Conservation (phyloP, 2,888 invertebrate species). For the Epirrhoe tristata region DNA sequence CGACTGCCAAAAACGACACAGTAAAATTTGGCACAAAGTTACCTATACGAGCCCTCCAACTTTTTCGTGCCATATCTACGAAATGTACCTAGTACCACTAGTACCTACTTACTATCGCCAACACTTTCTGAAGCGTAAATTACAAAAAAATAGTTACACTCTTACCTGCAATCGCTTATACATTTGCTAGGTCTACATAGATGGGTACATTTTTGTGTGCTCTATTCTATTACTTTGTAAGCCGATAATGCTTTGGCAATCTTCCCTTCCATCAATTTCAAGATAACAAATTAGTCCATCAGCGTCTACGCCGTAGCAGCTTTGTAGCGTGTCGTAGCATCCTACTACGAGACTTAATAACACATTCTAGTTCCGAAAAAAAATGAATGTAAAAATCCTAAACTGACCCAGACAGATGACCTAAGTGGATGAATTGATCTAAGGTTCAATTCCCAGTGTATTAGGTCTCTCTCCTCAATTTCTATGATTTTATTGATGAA, state of each 20-base stretch:
- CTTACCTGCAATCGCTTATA: background rate
- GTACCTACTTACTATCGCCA: too few species aligned
- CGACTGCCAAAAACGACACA: background rate
- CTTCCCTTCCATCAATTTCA: background rate
- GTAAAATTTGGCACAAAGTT: background rate
- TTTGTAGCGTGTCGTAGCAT: constrained; percentile 12
- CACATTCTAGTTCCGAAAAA: background rate
- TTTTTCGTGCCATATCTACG: background rate
- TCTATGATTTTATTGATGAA: too few species aligned
- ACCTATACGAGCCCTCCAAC: background rate
- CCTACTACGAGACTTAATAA: background rate
- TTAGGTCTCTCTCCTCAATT: too few species aligned
- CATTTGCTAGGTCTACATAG: background rate
- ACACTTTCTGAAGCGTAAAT: background rate
- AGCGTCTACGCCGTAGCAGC: constrained; percentile 1
- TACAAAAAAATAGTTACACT: background rate
- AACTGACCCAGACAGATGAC: too few species aligned
- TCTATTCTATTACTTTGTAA: background rate
- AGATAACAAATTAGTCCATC: background rate
- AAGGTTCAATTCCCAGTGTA: too few species aligned
- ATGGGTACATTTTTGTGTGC: background rate
- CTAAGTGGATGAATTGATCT: too few species aligned
- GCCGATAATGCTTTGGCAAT: background rate
- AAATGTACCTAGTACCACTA: background rate
- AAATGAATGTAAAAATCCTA: too few species aligned